Percentiles rank a stretch among this genome's conserved stretches.
Conservation (phyloP, 2,797 vertebrate species). For the Chrysocyon brachyurus region DNA sequence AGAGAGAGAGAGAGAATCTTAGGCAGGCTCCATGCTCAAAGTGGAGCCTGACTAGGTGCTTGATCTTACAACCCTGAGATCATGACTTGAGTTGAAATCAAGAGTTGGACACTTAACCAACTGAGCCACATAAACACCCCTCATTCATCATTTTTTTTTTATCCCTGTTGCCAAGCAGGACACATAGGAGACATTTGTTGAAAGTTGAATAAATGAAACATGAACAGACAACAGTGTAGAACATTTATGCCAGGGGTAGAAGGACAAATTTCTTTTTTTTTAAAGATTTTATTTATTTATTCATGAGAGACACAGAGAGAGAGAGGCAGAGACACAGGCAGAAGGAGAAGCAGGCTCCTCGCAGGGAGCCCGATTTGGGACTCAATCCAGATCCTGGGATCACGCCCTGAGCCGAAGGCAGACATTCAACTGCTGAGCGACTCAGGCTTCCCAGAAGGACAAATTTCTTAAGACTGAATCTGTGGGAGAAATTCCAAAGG, state of each 20-base stretch:
- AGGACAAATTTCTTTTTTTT: background rate
- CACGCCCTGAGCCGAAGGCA: no score
- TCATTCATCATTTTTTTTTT: background rate
- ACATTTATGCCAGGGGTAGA: conserved; percentile 24
- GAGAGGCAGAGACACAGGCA: no score
- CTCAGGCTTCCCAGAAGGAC: background rate
- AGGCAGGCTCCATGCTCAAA: no score
- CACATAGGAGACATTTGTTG: conserved; percentile 1
- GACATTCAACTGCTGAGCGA: no score
- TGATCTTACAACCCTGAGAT: background rate
- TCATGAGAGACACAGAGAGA: no score
- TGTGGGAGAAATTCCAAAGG: conserved; percentile 47
- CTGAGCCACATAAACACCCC: background rate
- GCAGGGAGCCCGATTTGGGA: no score
- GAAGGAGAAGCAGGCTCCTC: no score
- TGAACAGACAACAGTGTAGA: conserved; percentile 1
- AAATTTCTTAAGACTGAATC: conserved; percentile 30
- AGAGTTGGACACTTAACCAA: background rate
- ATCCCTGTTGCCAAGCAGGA: background rate
- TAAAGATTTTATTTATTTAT: no score
- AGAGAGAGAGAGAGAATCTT: background rate
- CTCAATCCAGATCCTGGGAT: no score
- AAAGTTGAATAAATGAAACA: conserved; percentile 38
- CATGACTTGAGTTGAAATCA: background rate
- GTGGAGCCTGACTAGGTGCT: background rate